Conservation (phyloP, 64 coral and sea anemone species). For the Acropora tenuis region DNA sequence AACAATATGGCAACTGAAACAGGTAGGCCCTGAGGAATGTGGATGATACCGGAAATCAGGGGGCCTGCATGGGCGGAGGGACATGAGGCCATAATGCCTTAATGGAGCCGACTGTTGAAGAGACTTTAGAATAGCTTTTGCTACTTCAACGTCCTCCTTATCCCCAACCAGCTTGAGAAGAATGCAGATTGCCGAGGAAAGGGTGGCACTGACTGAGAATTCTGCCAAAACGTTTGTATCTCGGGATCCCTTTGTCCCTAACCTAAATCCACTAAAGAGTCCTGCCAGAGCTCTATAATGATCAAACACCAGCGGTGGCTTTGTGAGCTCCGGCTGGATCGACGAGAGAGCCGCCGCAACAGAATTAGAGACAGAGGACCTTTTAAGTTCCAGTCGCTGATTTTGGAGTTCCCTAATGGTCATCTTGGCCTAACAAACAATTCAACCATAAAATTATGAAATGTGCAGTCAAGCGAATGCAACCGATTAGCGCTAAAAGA, state of each 20-base stretch:
- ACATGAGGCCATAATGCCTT: too few species aligned
- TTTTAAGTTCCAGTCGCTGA: neutral
- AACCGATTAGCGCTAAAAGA: conserved; percentile 1
- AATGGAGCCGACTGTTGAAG: neutral
- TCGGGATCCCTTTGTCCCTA: neutral
- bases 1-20: neutral
- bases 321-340: neutral
- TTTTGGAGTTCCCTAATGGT: neutral
- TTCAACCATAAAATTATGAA: neutral
- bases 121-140: conserved; percentile 33
- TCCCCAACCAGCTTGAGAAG: conserved; percentile 9
- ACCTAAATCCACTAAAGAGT: neutral
- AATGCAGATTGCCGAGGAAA: conserved; percentile 8
- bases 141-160: conserved; percentile 29
- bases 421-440: neutral
- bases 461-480: neutral
- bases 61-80: too few species aligned
- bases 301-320: neutral
- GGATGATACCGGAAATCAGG: too few species aligned
- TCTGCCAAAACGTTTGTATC: neutral
- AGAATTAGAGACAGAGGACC: neutral
- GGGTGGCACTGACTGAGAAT: conserved; percentile 10
- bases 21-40: neutral
- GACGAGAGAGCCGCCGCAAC: neutral
- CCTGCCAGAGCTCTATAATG: neutral